Evolutionary conservation across 2,888 invertebrate genomes (phyloP), one percentile per base, ranked within the genome.

Genomic region (Limnephilus auricula): DNA sequence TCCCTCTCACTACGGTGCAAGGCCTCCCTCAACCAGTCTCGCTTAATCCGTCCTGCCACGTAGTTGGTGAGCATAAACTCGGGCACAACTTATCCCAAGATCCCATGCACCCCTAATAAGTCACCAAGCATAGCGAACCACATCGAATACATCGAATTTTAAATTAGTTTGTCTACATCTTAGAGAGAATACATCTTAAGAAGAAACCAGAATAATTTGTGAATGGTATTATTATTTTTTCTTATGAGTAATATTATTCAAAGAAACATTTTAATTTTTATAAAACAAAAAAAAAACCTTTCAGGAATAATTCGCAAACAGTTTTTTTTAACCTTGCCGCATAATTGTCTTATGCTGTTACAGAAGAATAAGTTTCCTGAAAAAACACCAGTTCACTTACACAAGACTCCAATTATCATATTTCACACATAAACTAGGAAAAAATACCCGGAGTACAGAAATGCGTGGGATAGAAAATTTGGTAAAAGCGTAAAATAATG

Each of bases 401-500:
- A n/a, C 65, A 65, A 65, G 65, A 65, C 9, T 65, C 65, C 65
- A 65, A 65, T 65, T 65, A 65, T 65, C 65, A 65, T 65, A 65
- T 65, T 65, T 65, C 65, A 65, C n/a, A 65, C 65, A 65, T 65
- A n/a, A 65, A 65, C 65, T 65, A n/a, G 2, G 65, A 5, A 9
- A 65, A 65, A 65, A 65, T 65, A 65, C 25, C 65, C 5, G 65
- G 65, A 65, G n/a, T 25, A 65, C 65, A 65, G 65, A 65, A 65
- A 65, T 25, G 65, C 65, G 65, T 65, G n/a, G 65, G 65, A 65
- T 65, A n/a, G 65, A 25, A 65, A 65, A 65, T 34, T 34, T 5
- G 10, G 82, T 25, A 82, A 82, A 25, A 82, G 34, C 34, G 82
- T 82, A 34, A 82, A 82, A 82, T 82, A 65, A 65, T 65, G 65